These are phyloP conservation scores for Eudasyphora cyanicolor DNA, from an alignment of 2,888 invertebrate genomes.

Conservation along the genomic window DNA sequence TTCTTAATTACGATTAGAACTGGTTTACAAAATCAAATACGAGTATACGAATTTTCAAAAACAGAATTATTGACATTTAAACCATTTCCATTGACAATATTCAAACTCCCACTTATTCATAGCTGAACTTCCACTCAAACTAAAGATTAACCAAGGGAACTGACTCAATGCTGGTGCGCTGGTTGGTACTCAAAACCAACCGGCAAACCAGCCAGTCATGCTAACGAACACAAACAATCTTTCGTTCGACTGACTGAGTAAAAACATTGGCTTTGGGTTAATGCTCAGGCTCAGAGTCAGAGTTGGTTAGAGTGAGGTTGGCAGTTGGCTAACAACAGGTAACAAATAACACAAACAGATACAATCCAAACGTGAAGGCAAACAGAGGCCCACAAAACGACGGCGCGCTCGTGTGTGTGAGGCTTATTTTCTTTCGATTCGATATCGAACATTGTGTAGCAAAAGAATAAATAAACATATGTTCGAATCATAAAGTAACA, in stretches of 20 bases:
- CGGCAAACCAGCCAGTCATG: background rate
- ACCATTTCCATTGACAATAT: too few species aligned
- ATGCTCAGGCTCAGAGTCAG: too few species aligned
- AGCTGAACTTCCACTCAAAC: background rate
- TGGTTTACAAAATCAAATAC: too few species aligned
- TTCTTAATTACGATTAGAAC: too few species aligned
- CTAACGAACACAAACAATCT: slow-evolving; percentile 45
- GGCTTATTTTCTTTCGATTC: background rate
- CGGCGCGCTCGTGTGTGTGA: too few species aligned
- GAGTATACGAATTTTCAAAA: too few species aligned
- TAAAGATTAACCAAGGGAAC: background rate
- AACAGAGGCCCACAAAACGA: slow-evolving; percentile 34
- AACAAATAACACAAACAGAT: slow-evolving; percentile 58
- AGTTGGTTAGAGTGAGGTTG: too few species aligned
- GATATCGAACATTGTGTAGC: background rate
- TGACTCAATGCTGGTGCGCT: background rate
- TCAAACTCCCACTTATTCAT: background rate
- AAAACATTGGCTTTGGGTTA: slow-evolving; percentile 18
- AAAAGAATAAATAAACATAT: slow-evolving; percentile 36
- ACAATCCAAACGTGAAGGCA: slow-evolving; percentile 60
- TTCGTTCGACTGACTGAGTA: slow-evolving; percentile 46
- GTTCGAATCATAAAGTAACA: slow-evolving; percentile 16
- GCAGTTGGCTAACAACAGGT: slow-evolving; percentile 49
- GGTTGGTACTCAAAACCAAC: slow-evolving; percentile 11
- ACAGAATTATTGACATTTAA: too few species aligned